These are phyloP conservation scores for Apodemus sylvaticus DNA, from an alignment of 2,113 vertebrate genomes.

Conservation along the genomic window DNA sequence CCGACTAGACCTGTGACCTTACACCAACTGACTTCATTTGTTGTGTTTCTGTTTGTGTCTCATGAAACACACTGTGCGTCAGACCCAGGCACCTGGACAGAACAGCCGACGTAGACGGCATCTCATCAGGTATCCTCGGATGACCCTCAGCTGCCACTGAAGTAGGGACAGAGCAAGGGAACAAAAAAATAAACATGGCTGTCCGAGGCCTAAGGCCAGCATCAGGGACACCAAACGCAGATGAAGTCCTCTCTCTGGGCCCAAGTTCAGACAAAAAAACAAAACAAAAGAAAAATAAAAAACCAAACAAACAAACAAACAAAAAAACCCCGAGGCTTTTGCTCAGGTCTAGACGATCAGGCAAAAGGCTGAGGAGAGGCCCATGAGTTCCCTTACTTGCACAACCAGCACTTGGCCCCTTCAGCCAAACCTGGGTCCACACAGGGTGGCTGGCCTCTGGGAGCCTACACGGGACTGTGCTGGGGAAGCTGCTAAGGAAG, in stretches of 20 bases:
- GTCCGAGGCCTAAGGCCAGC: background rate
- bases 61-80: background rate
- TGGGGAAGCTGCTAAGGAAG: background rate
- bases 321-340: background rate
- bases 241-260: background rate
- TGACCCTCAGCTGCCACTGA: background rate
- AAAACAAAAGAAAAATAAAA: too few relatives aligned
- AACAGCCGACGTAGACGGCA: background rate
- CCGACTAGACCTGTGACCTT: slow-evolving; percentile 66
- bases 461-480: background rate
- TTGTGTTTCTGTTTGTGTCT: slow-evolving; percentile 47
- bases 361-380: background rate
- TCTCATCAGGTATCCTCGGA: background rate
- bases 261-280: background rate
- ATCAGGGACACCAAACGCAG: background rate
- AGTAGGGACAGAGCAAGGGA: background rate
- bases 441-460: background rate
- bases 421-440: background rate
- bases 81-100: background rate
- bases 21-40: slow-evolving; percentile 55
- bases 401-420: background rate
- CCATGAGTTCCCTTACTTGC: background rate
- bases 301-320: background rate
- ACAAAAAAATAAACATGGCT: background rate
- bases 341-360: background rate